Percentiles rank a stretch among this genome's conserved stretches.
Evolutionary conservation across 2,888 invertebrate species (phyloP).

Genomic region (Limenitis arthemis): DNA sequence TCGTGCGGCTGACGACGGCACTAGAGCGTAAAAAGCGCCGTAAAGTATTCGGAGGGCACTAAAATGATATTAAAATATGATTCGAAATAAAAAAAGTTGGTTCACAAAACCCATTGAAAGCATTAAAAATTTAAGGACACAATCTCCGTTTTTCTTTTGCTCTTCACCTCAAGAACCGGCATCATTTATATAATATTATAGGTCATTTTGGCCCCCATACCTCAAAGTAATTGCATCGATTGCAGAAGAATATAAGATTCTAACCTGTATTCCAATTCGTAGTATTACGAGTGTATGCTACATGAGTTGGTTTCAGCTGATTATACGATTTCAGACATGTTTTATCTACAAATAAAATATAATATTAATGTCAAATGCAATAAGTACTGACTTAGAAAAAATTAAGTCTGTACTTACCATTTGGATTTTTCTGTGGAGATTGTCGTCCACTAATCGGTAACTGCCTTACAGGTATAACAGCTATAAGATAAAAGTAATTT

Average conservation of each 20-base stretch:
- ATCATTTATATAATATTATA: no score
- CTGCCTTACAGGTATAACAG: neutral
- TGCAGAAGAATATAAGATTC: neutral
- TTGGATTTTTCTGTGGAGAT: neutral
- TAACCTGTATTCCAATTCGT: neutral
- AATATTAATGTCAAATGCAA: neutral
- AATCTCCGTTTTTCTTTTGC: no score
- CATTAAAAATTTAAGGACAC: no score
- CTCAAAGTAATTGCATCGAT: neutral
- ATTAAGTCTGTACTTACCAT: neutral
- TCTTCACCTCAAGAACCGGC: no score
- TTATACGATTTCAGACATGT: conserved; percentile 1
- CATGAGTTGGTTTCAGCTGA: conserved; percentile 3
- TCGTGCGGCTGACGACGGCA: no score
- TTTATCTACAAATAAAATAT: neutral
- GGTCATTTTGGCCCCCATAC: no score
- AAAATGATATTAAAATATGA: no score
- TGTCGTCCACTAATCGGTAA: no score
- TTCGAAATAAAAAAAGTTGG: no score
- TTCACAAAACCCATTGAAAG: no score
- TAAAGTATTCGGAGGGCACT: no score
- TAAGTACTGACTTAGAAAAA: neutral
- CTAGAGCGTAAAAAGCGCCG: no score
- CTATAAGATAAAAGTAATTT: neutral
- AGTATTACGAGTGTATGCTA: neutral